These are phyloP conservation scores for Leptoclinus maculatus DNA, from an alignment of 2,797 vertebrate species.

Conservation along the genomic window DNA sequence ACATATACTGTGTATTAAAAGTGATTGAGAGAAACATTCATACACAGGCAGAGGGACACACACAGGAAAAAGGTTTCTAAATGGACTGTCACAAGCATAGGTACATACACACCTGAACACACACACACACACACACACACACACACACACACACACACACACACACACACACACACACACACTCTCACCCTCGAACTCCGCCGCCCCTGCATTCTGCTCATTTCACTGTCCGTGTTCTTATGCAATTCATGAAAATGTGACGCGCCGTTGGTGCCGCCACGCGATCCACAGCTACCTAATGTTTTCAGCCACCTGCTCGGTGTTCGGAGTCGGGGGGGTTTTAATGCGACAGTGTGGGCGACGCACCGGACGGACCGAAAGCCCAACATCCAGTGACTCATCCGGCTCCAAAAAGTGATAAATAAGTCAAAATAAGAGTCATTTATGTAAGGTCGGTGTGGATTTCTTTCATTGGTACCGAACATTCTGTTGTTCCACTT, in stretches of 20 bases:
- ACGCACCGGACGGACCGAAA: slow-evolving; percentile 60
- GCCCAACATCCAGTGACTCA: slow-evolving; percentile 73
- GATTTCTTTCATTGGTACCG: slow-evolving; percentile 26
- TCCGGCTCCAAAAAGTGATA: slow-evolving; percentile 52
- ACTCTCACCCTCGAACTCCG: slow-evolving; percentile 17
- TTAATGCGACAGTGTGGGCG: slow-evolving; percentile 61
- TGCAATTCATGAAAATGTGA: slow-evolving; percentile 63
- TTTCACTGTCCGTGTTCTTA: slow-evolving; percentile 60
- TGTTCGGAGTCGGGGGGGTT: slow-evolving; percentile 62
- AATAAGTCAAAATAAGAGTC: slow-evolving; percentile 58
- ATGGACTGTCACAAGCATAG: neutral
- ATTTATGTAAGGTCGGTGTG: slow-evolving; percentile 44
- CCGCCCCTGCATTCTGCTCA: slow-evolving; percentile 41
- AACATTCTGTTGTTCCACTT: slow-evolving; percentile 46
- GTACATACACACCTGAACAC: neutral
- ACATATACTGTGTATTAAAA: neutral
- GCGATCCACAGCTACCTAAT: slow-evolving; percentile 65
- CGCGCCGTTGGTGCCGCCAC: slow-evolving; percentile 54
- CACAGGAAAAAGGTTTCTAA: neutral
- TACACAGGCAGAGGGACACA: neutral
- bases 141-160: neutral
- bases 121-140: neutral
- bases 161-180: neutral
- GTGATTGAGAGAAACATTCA: slow-evolving; percentile 6
- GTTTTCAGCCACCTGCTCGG: slow-evolving; percentile 71